A percentile compares a stretch with the other conserved stretches of the same genome.
Evolutionary conservation across 2,797 vertebrate species (phyloP).

Genomic region (Sebastolobus alascanus): DNA sequence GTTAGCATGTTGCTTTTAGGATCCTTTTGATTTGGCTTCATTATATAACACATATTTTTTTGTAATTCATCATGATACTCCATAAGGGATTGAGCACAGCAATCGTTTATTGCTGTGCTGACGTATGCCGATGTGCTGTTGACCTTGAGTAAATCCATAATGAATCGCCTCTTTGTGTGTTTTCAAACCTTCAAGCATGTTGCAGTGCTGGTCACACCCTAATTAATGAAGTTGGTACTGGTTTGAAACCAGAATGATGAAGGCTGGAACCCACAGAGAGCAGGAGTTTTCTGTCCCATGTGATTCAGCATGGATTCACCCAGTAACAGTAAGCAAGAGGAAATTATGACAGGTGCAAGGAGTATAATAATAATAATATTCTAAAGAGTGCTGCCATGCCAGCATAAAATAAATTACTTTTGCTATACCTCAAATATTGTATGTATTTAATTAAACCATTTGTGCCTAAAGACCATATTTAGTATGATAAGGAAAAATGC

Average conservation of each 20-base stretch:
- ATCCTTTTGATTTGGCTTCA: constrained; percentile 14
- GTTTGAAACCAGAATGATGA: constrained; percentile 13
- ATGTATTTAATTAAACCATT: neutral
- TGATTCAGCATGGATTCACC: neutral
- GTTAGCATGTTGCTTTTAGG: constrained; percentile 19
- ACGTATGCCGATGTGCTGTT: neutral
- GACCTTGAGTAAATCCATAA: neutral
- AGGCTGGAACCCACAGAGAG: constrained; percentile 12
- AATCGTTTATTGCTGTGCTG: neutral
- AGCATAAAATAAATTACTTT: neutral
- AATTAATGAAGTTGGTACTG: constrained; percentile 4
- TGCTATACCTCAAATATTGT: neutral
- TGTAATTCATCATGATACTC: neutral
- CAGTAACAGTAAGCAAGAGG: constrained; percentile 5
- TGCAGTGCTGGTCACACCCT: neutral
- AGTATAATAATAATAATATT: neutral
- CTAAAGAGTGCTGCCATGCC: neutral
- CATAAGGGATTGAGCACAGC: neutral
- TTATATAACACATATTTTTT: neutral
- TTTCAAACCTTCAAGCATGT: constrained; percentile 10
- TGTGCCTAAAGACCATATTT: too few species aligned
- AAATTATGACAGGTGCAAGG: neutral
- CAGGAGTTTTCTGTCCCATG: neutral
- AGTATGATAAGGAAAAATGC: too few species aligned
- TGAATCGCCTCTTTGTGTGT: neutral